These are phyloP conservation scores for Dipodomys ordii DNA, from an alignment of 2,113 vertebrate genomes.

Conservation along the genomic window DNA sequence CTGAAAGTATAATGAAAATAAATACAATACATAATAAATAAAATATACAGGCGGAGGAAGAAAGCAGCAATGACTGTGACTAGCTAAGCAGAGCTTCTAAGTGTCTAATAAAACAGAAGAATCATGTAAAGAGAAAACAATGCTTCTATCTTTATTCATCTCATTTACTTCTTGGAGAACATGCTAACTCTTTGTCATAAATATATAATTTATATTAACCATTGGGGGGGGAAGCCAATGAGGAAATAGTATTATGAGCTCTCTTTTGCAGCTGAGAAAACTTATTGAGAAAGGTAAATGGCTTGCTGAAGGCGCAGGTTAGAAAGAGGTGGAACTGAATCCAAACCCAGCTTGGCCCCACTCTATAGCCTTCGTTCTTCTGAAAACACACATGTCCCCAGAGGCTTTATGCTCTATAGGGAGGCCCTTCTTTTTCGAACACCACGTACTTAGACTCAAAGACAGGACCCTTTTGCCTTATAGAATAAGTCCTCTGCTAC, in stretches of 20 bases:
- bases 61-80: no score
- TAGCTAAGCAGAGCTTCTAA: background rate
- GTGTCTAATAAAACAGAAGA: background rate
- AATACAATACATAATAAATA: no score
- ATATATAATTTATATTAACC: background rate
- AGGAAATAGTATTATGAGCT: background rate
- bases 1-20: no score
- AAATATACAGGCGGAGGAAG: no score
- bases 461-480: background rate
- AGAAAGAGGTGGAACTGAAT: background rate
- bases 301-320: background rate
- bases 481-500: background rate
- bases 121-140: background rate
- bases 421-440: background rate
- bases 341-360: background rate
- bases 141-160: background rate
- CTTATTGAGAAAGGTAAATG: background rate
- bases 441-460: conserved; percentile 30
- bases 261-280: background rate
- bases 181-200: background rate
- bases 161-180: background rate
- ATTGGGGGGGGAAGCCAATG: background rate
- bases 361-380: background rate
- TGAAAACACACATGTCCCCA: background rate
- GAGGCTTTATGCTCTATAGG: background rate